Base-by-base conservation (phyloP, 2,888 invertebrate genomes). In the Ischnura elegans region DNA sequence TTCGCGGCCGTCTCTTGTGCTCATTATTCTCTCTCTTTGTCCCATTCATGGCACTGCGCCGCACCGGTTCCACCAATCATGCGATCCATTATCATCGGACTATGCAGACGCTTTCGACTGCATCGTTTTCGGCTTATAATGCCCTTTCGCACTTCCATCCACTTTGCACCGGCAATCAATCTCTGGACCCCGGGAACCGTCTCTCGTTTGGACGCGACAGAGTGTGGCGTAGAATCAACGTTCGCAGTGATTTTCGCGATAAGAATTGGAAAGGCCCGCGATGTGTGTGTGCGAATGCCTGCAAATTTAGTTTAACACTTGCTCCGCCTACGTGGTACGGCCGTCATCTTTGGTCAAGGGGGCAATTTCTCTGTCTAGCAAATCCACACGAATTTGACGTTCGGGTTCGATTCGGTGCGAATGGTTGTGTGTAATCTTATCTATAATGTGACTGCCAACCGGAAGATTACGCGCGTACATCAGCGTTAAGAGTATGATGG, bases 101-200 rank as follows among this genome's bases (percentile, higher is more conserved):
- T n/a, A 42, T 36, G 66, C 61, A 90, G 61, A 90, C 90, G 43
- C 90, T 61, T 43, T 55, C 90, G 42, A 55, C 61, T 90, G 90
- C 61, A 90, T 90, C 90, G 90, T 90, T 90, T 87, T 43, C 61
- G 61, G 90, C 55, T 61, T 90, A 55, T 90, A 90, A 90, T 90
- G 90, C 61, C 51, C 51, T 3, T 61, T 55, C 36, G 90, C 61
- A 66, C 61, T 90, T 55, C 90, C 61, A 55, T 90, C 61, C 90
- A 90, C 90, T 66, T 66, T 66, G 61, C 76, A 13, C 90, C 42
- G n/a, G 90, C 90, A 90, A 90, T 90, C 90, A 90, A 90, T 90
- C 90, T 90, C 43, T 36, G 76, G 29, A 25, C 29, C 36, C 16
- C 76, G 61, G n/a, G 21, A n/a, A 61, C 42, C 47, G 13, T 13